Conservation (phyloP, 2,888 invertebrate genomes). For the Drosophila subsilvestris region DNA sequence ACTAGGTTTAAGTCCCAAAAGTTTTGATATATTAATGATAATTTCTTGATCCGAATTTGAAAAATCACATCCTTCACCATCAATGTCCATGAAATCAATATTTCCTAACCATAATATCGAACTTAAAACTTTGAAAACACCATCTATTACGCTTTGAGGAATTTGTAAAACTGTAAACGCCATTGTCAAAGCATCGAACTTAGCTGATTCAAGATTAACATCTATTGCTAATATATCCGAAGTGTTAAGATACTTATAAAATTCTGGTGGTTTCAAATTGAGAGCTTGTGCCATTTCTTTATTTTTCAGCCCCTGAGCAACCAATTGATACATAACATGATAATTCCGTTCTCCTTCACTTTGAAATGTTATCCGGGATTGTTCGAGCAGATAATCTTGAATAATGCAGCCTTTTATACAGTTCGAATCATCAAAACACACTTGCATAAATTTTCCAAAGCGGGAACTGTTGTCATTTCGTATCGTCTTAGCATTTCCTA, state of each 20-base stretch:
- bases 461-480: slow-evolving; percentile 96
- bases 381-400: slow-evolving; percentile 95
- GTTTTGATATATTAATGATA: slow-evolving; percentile 88
- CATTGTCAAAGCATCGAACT: slow-evolving; percentile 93
- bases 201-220: slow-evolving; percentile 87
- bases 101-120: slow-evolving; percentile 97
- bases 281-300: slow-evolving; percentile 90
- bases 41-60: slow-evolving; percentile 89
- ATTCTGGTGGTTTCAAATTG: slow-evolving; percentile 89
- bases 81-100: slow-evolving; percentile 92
- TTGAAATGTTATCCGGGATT: slow-evolving; percentile 95
- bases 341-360: slow-evolving; percentile 94
- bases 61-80: slow-evolving; percentile 93
- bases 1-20: slow-evolving; percentile 90
- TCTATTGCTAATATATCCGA: slow-evolving; percentile 90
- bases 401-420: slow-evolving; percentile 96
- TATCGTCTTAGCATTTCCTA: slow-evolving; percentile 96
- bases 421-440: slow-evolving; percentile 94
- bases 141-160: slow-evolving; percentile 93
- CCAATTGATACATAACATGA: slow-evolving; percentile 96
- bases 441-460: slow-evolving; percentile 98
- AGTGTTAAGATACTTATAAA: slow-evolving; percentile 93
- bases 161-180: slow-evolving; percentile 96
- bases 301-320: slow-evolving; percentile 93
- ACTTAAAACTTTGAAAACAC: slow-evolving; percentile 93